These are phyloP conservation scores for Poecilia latipinna DNA, from an alignment of 2,113 vertebrate species.

Conservation along the genomic window DNA sequence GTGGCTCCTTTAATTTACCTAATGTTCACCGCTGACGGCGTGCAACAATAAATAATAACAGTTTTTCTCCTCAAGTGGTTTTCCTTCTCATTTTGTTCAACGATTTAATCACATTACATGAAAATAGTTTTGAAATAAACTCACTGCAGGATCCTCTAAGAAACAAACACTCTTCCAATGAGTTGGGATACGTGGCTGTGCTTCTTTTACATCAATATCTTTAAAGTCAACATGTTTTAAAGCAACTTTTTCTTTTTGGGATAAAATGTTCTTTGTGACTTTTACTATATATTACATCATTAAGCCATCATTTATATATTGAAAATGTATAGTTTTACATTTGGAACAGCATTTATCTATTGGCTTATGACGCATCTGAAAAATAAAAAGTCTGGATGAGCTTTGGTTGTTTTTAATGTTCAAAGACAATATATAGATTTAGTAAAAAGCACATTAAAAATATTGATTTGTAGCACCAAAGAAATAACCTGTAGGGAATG, in stretches of 20 bases:
- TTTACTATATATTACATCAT: neutral
- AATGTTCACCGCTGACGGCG: conserved; percentile 17
- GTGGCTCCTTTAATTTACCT: conserved; percentile 24
- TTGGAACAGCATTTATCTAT: neutral
- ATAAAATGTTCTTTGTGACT: neutral
- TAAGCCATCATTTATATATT: neutral
- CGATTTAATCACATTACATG: neutral
- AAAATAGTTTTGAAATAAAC: neutral
- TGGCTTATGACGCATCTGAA: neutral
- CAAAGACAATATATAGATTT: no score
- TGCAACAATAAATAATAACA: neutral
- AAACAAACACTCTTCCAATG: neutral
- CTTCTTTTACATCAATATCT: no score
- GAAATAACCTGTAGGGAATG: neutral
- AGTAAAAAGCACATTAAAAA: no score
- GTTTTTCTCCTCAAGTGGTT: neutral
- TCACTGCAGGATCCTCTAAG: neutral
- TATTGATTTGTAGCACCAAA: neutral
- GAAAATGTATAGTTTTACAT: neutral
- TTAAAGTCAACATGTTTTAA: neutral
- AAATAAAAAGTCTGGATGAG: neutral
- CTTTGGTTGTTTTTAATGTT: neutral
- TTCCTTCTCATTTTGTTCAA: neutral
- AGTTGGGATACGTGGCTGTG: neutral
- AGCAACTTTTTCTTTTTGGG: neutral